Percentiles rank a stretch among this genome's conserved stretches.
Conservation (phyloP, 2,888 invertebrate species). For the Physocephala rufipes region DNA sequence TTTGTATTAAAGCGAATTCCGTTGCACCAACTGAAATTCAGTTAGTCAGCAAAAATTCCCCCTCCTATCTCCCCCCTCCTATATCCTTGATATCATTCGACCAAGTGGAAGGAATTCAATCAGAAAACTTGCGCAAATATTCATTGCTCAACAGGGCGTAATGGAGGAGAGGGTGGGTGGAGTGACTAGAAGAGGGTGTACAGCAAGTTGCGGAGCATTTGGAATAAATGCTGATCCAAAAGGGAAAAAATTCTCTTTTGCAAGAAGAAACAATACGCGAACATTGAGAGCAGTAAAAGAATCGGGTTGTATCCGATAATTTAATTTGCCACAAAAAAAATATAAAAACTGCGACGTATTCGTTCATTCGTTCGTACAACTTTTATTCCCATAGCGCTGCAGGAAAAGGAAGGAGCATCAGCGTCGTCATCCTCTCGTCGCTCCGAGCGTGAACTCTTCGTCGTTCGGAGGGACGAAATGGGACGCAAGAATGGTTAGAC, state of each 20-base stretch:
- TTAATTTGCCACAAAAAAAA: conserved; percentile 41
- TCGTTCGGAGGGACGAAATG: background rate
- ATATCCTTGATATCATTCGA: conserved; percentile 64
- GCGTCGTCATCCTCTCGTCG: background rate
- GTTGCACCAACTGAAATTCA: conserved; percentile 4
- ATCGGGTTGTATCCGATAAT: conserved; percentile 44
- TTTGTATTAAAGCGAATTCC: conserved; percentile 5
- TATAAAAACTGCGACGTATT: conserved; percentile 33
- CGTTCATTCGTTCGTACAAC: conserved; percentile 13
- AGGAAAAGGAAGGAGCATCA: background rate
- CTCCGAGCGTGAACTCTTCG: background rate
- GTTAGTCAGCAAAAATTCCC: conserved; percentile 42
- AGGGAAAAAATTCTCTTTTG: no score
- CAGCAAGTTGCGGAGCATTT: conserved; percentile 11
- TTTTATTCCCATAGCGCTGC: conserved; percentile 27
- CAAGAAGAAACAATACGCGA: conserved; percentile 42
- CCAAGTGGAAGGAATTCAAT: conserved; percentile 64
- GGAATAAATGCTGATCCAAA: conserved; percentile 43
- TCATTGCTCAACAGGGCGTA: conserved; percentile 41
- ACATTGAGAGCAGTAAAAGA: conserved; percentile 26
- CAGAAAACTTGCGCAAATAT: conserved; percentile 62
- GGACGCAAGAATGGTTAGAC: background rate
- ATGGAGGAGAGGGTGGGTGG: conserved; percentile 25
- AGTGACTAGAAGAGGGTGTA: background rate
- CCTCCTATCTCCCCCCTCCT: conserved; percentile 53